Evolutionary conservation across 2,888 invertebrate species (phyloP).

Genomic region (Orthosia gracilis): DNA sequence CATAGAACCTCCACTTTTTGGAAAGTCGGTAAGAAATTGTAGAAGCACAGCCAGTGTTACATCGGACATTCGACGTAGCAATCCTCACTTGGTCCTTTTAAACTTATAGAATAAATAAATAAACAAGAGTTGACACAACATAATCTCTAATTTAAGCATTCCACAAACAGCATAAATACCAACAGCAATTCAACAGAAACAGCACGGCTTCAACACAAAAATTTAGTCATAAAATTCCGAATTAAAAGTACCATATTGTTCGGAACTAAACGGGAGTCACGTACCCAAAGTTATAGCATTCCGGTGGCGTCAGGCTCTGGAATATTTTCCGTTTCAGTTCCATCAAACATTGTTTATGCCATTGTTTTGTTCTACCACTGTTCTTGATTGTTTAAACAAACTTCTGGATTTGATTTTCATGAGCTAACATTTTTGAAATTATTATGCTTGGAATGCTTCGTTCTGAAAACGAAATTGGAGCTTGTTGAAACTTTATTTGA

Average conservation of each 20-base stretch:
- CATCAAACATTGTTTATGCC: conserved; percentile 55
- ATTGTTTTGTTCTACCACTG: conserved; percentile 52
- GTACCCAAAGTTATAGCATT: conserved; percentile 51
- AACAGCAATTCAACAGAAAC: conserved; percentile 3
- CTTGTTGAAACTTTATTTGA: neutral
- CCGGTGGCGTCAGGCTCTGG: conserved; percentile 28
- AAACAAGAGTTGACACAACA: neutral
- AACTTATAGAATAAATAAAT: no score
- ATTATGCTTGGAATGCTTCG: conserved; percentile 31
- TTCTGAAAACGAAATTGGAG: conserved; percentile 8
- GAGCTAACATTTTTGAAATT: conserved; percentile 43
- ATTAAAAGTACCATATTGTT: conserved; percentile 49
- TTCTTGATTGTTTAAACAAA: conserved; percentile 53
- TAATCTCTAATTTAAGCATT: neutral
- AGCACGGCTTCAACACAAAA: conserved; percentile 3
- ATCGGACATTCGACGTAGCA: no score
- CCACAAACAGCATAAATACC: neutral
- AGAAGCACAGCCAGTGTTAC: no score
- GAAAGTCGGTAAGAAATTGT: no score
- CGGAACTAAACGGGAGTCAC: conserved; percentile 43
- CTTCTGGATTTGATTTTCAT: conserved; percentile 31
- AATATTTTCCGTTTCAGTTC: conserved; percentile 57
- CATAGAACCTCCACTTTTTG: no score
- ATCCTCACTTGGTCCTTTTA: no score
- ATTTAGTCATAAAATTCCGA: conserved; percentile 31